Conservation (phyloP, 2,797 vertebrate species). For the Momotus momota region DNA sequence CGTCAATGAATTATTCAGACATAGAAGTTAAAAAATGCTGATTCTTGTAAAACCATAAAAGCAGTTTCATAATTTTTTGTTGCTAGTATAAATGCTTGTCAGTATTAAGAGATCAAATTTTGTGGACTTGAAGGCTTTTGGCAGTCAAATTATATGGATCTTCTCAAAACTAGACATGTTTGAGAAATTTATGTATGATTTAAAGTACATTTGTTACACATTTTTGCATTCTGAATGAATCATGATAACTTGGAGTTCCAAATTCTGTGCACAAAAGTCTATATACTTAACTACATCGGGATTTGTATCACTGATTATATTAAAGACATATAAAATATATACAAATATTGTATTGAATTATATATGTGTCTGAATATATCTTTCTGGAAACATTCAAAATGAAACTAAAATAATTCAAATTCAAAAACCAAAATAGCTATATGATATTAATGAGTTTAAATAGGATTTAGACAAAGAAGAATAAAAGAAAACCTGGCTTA, state of each 20-base stretch:
- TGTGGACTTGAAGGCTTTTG: neutral
- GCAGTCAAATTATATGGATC: neutral
- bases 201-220: neutral
- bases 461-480: neutral
- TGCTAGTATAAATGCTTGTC: neutral
- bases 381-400: neutral
- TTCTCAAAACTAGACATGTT: fast-evolving
- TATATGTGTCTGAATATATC: neutral
- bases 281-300: neutral
- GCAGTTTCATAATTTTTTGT: neutral
- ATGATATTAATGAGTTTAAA: neutral
- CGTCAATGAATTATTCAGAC: neutral
- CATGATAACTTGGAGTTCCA: neutral
- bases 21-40: fast-evolving
- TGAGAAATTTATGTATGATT: neutral
- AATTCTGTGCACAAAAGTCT: neutral
- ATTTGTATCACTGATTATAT: neutral
- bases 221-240: neutral
- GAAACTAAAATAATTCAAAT: neutral
- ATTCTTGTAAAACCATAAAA: neutral
- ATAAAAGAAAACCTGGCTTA: neutral
- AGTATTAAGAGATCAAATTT: neutral
- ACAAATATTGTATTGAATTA: neutral
- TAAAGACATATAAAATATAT: neutral
- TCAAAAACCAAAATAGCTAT: neutral